Base-by-base conservation (phyloP, 2,888 invertebrate species). In the Drosophila atripex region DNA sequence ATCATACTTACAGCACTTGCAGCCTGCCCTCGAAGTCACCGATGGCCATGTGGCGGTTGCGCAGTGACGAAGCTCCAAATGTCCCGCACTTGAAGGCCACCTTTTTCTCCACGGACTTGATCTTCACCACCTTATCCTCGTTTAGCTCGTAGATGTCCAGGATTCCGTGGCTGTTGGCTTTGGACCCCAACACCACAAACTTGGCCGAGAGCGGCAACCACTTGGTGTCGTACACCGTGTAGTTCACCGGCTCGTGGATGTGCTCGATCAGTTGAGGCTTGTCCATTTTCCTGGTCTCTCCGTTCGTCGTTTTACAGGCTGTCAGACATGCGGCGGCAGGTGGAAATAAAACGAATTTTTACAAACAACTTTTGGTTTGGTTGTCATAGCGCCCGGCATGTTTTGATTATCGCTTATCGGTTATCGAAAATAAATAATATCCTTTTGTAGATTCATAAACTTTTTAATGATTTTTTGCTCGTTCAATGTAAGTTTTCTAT, bases 171-270 rank as follows among this genome's bases (percentile, higher is more conserved):
- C 97, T 97, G 87, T 95, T 95, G 0, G 98, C 95, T 90, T 96
- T 94, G 14, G 95, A 95, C 9, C 99, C 99, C 57, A 98, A 93
- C 45, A 96, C 94, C 69, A 97, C 95, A 92, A 98, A 97, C 92
- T 98, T 98, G 0, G 98, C 96, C 3, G 98, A 97, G 88, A 96
- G 95, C 0, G 99, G 98, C 85, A 99, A 95, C 99, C 98, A 99
- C 92, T 97, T 97, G n/a, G 95, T 94, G 89, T 98, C 98, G 90
- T 97, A 98, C 23, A 98, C 91, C 0, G 97, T 96, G 91, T 96
- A 98, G 88, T 96, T 94, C 1, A 98, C 91, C 21, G 95, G 93
- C 89, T 96, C 95, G 88, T 98, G 96, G 35, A 95, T 93, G 89
- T 98, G 97, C 61, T 96, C 94, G 78, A 98, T 96, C 84, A 98